Conservation (phyloP, 37 sponge, comb jelly and placozoan genomes). For the Mnemiopsis leidyi region DNA sequence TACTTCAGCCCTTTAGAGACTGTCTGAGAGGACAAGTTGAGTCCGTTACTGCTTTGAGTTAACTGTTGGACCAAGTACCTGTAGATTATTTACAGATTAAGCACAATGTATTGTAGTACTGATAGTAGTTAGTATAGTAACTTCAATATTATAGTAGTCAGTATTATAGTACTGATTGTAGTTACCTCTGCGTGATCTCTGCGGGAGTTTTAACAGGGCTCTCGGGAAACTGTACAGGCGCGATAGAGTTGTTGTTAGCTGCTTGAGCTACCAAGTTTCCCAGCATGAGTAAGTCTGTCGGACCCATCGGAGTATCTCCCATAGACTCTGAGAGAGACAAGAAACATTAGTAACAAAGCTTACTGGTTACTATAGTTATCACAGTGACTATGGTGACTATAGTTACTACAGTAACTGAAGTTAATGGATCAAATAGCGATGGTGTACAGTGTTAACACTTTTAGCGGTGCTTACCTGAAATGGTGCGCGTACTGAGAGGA, state of each 20-base stretch:
- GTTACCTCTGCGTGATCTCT: neutral
- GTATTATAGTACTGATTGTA: too few species aligned
- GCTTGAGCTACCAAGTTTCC: conserved; percentile 13
- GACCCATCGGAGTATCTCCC: neutral
- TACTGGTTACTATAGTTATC: neutral
- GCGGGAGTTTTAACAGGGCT: neutral
- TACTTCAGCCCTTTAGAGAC: conserved; percentile 21
- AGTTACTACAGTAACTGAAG: too few species aligned
- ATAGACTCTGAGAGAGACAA: neutral
- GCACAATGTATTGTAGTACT: too few species aligned
- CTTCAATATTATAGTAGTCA: neutral
- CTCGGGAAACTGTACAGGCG: neutral
- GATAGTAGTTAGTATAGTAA: too few species aligned
- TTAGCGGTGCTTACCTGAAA: too few species aligned
- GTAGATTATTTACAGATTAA: too few species aligned
- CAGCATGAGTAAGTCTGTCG: neutral
- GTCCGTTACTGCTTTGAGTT: neutral
- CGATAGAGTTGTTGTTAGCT: neutral
- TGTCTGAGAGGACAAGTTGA: neutral
- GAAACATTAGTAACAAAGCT: too few species aligned
- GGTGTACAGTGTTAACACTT: too few species aligned
- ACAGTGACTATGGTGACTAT: neutral
- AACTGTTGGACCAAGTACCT: neutral
- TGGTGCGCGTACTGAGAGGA: neutral
- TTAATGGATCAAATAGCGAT: too few species aligned